Percentiles rank a stretch among this genome's conserved stretches.
Conservation (phyloP, 30 jellyfish, hydroid and myxozoan genomes). For the Aurelia coerulea region DNA sequence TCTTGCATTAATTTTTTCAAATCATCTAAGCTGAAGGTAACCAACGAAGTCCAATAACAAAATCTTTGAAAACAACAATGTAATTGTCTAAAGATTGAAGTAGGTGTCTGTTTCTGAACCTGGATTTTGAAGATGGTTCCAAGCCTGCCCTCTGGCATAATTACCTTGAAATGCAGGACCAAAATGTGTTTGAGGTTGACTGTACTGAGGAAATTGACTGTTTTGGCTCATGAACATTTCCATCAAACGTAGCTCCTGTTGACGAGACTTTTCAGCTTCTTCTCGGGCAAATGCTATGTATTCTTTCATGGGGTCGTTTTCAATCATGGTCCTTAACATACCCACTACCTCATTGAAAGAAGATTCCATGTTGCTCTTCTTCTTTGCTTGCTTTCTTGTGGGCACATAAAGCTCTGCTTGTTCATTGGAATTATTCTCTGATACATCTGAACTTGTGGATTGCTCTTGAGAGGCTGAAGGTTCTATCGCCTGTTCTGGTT, state of each 20-base stretch:
- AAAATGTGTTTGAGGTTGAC: not conserved
- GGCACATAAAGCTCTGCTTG: constrained; percentile 22
- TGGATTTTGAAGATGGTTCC: constrained; percentile 6
- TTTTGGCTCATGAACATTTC: not conserved
- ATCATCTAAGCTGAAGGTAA: too few relatives aligned
- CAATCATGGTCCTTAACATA: constrained; percentile 24
- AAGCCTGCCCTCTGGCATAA: constrained; percentile 14
- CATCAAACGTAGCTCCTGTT: constrained; percentile 29
- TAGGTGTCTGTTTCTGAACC: constrained; percentile 13
- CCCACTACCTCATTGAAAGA: constrained; percentile 33
- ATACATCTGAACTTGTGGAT: constrained; percentile 16
- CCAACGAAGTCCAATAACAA: too few relatives aligned
- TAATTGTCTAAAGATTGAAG: constrained; percentile 2
- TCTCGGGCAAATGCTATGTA: constrained; percentile 48
- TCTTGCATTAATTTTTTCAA: too few relatives aligned
- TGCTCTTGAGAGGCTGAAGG: constrained; percentile 15
- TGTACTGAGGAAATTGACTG: too few relatives aligned
- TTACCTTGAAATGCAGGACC: constrained; percentile 1
- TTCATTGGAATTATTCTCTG: not conserved
- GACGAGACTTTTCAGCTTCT: constrained; percentile 42
- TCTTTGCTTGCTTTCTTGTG: not conserved
- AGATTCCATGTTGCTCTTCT: constrained; percentile 8
- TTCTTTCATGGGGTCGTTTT: constrained; percentile 35
- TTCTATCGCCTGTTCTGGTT: constrained; percentile 67
- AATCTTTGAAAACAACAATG: too few relatives aligned